Evolutionary conservation across 2,797 vertebrate species (phyloP).

Genomic region (Selene dorsalis): DNA sequence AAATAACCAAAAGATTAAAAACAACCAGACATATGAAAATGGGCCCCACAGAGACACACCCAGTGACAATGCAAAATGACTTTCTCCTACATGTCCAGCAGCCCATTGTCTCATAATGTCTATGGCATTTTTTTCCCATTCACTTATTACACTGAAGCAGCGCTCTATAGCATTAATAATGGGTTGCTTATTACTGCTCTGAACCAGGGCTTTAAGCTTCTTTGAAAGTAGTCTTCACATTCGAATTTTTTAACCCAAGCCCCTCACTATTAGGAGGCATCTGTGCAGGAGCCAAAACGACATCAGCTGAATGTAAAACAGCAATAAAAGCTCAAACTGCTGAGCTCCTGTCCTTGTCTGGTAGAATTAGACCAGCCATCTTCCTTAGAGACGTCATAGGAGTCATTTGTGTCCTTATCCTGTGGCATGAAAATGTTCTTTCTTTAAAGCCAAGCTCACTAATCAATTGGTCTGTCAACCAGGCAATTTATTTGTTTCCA

Average conservation of each 20-base stretch:
- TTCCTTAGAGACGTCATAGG: conserved; percentile 30
- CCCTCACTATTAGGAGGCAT: background rate
- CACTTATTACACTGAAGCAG: conserved; percentile 1
- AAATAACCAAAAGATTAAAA: background rate
- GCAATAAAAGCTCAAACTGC: background rate
- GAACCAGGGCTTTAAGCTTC: too few relatives aligned
- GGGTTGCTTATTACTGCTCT: too few relatives aligned
- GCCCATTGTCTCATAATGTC: background rate
- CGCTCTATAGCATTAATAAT: background rate
- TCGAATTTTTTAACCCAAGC: background rate
- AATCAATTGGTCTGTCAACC: background rate
- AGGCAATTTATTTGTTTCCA: background rate
- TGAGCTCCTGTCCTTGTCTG: conserved; percentile 20
- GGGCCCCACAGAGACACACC: background rate
- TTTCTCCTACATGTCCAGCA: background rate
- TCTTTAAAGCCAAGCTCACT: too few relatives aligned
- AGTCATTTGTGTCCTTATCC: background rate
- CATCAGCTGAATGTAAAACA: conserved; percentile 19
- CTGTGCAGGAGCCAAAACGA: background rate
- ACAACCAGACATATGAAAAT: background rate
- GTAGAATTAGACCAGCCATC: conserved; percentile 29
- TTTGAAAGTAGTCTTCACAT: background rate
- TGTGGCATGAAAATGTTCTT: background rate
- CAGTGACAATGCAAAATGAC: background rate
- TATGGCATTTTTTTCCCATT: conserved; percentile 1